Conservation (phyloP, 2,888 invertebrate species). For the Caenorhabditis wallacei region DNA sequence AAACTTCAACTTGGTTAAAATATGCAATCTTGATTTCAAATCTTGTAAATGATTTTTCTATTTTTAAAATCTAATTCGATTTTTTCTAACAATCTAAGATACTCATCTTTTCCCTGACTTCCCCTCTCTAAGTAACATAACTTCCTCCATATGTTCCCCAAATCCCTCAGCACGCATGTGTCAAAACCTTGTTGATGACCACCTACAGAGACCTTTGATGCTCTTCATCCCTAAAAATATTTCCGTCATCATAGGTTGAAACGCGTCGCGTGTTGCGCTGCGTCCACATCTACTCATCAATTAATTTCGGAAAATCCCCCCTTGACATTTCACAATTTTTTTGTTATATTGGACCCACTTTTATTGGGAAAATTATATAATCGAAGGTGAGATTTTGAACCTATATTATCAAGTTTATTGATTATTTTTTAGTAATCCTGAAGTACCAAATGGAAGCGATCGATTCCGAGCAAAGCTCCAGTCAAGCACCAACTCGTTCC, state of each 20-base stretch:
- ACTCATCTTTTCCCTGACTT: no score
- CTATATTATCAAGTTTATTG: no score
- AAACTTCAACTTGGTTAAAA: no score
- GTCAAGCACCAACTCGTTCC: background rate
- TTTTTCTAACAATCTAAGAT: no score
- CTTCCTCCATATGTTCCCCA: background rate
- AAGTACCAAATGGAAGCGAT: no score
- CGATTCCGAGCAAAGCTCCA: background rate
- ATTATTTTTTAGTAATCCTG: no score
- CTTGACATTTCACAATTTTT: background rate
- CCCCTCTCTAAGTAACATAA: background rate
- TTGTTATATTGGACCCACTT: no score
- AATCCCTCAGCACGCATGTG: background rate
- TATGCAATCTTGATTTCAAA: no score
- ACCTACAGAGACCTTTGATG: constrained; percentile 33
- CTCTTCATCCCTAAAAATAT: constrained; percentile 4
- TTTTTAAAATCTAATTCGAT: no score
- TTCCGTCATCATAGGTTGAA: constrained; percentile 34
- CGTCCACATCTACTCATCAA: constrained; percentile 34
- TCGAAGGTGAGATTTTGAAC: no score
- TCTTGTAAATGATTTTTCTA: no score
- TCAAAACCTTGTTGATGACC: constrained; percentile 34
- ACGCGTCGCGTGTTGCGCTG: constrained; percentile 33
- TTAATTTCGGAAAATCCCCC: constrained; percentile 10
- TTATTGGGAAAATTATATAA: no score